These are phyloP conservation scores for Chaetogeoica ovagalla DNA, from an alignment of 2,888 invertebrate species.

Conservation along the genomic window DNA sequence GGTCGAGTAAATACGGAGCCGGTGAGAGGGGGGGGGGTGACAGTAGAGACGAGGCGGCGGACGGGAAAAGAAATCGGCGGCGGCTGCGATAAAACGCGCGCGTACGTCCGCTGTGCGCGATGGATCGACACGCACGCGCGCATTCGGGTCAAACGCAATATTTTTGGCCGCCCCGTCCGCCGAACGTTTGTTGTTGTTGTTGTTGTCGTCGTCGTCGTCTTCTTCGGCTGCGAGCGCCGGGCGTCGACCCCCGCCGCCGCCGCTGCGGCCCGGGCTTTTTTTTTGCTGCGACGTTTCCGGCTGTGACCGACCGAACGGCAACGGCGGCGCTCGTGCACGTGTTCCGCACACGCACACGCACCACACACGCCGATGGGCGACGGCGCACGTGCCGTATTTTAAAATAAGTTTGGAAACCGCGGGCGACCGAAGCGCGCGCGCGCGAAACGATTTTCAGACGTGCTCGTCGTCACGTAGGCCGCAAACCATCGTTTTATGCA, in stretches of 20 bases:
- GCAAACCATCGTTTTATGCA: too few species aligned
- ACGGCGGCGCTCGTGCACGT: neutral
- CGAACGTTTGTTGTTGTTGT: conserved; percentile 43
- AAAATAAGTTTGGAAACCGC: neutral
- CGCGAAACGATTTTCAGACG: too few species aligned
- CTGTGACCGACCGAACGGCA: too few species aligned
- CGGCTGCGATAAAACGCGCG: neutral
- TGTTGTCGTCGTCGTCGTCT: neutral
- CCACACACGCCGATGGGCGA: neutral
- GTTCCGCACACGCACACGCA: neutral
- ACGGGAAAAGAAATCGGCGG: neutral
- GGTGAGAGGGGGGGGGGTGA: neutral
- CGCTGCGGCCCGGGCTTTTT: too few species aligned
- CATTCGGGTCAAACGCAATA: conserved; percentile 34
- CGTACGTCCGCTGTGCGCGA: conserved; percentile 14
- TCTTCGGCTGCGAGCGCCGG: conserved; percentile 23
- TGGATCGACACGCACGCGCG: conserved; percentile 10
- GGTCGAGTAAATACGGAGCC: too few species aligned
- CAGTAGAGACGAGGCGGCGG: neutral
- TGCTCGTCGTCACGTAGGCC: conserved; percentile 32
- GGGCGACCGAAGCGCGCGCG: too few species aligned
- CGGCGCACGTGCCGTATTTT: conserved; percentile 23
- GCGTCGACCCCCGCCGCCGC: conserved; percentile 44
- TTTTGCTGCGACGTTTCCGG: neutral
- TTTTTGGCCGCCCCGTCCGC: neutral